Evolutionary conservation across 1,140 invertebrate genomes (phyloP).

Genomic region (Nixonia krombeini): DNA sequence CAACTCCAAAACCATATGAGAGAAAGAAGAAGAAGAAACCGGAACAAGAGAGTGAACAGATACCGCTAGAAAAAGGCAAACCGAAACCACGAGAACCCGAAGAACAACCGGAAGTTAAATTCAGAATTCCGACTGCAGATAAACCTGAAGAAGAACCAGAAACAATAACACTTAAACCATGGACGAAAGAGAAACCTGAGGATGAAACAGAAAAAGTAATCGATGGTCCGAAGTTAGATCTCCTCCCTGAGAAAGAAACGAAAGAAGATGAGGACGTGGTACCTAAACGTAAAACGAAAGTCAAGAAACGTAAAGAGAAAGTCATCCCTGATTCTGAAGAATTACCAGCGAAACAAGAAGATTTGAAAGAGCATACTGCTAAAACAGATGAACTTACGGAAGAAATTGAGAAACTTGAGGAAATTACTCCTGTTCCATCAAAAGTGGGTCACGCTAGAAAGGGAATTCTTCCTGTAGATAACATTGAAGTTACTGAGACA

Average conservation of each 20-base stretch:
- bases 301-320: neutral
- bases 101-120: conserved; percentile 73
- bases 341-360: neutral
- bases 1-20: conserved; percentile 63
- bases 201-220: conserved; percentile 54
- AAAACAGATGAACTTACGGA: neutral
- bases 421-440: conserved; percentile 22
- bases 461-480: neutral
- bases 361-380: neutral
- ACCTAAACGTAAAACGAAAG: neutral
- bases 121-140: conserved; percentile 72
- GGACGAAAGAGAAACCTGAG: conserved; percentile 67
- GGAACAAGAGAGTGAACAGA: conserved; percentile 71
- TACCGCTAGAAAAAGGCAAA: conserved; percentile 70
- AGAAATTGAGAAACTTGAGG: conserved; percentile 33
- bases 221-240: neutral
- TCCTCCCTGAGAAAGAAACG: neutral
- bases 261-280: neutral
- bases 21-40: conserved; percentile 71
- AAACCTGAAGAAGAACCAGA: conserved; percentile 72
- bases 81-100: conserved; percentile 72
- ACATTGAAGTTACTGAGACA: neutral
- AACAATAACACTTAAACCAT: conserved; percentile 72
- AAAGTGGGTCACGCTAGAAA: conserved; percentile 1
- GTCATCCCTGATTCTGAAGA: neutral